Percentiles rank a stretch among this genome's conserved stretches.
These are phyloP conservation scores for Petrocephalus schoutedeni DNA, from an alignment of 2,797 vertebrate genomes.

Conservation along the genomic window DNA sequence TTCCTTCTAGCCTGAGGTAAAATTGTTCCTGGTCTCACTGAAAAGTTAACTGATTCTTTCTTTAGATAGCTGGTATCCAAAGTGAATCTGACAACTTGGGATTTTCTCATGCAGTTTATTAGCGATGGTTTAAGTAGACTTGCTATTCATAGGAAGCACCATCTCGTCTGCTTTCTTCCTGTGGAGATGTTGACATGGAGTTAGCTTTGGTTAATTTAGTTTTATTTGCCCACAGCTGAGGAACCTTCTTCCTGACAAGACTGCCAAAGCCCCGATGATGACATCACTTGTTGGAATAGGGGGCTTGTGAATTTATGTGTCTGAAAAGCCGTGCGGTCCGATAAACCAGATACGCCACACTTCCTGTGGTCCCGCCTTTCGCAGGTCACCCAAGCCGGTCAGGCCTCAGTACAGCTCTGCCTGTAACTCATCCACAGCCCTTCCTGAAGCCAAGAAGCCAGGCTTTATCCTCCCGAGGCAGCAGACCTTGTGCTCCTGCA, in stretches of 20 bases:
- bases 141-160: background rate
- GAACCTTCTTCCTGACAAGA: background rate
- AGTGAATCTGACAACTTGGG: background rate
- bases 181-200: background rate
- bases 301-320: background rate
- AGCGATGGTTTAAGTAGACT: background rate
- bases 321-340: background rate
- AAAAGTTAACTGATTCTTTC: background rate
- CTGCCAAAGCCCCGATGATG: background rate
- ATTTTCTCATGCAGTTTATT: background rate
- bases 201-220: slow-evolving; percentile 1
- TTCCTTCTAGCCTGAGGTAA: background rate
- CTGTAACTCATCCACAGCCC: background rate
- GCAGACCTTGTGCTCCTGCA: background rate
- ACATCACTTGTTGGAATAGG: slow-evolving; percentile 22
- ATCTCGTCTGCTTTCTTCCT: background rate
- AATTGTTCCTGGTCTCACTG: background rate
- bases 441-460: slow-evolving; percentile 19
- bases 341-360: slow-evolving; percentile 11
- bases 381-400: background rate
- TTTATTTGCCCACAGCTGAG: slow-evolving; percentile 10
- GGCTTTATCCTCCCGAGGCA: background rate
- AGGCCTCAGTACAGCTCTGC: background rate
- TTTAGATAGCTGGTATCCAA: background rate
- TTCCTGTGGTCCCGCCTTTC: background rate